phyloP scores from a whole-genome alignment of 1,140 invertebrate species.

The Drosophila persimilis region DNA sequence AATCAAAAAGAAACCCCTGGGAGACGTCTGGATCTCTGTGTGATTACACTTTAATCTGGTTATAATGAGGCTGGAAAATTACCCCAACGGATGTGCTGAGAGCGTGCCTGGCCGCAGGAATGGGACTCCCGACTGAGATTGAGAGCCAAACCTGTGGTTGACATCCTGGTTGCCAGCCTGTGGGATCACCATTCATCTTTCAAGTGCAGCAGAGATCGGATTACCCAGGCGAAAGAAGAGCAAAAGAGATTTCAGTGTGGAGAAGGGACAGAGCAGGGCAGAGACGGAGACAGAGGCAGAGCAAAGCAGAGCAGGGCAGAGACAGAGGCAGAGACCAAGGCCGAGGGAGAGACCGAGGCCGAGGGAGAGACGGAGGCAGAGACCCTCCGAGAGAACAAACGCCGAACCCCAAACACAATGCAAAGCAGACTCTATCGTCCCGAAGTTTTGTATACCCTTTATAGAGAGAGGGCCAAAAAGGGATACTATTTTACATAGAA shows the following conservation, averaged over 20 bases:
- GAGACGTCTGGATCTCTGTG: slow-evolving; percentile 43
- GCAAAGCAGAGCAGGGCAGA: no score
- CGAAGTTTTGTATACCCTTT: no score
- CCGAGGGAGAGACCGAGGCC: no score
- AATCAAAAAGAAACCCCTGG: slow-evolving; percentile 17
- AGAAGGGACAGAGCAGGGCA: no score
- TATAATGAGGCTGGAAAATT: slow-evolving; percentile 75
- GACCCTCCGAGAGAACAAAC: no score
- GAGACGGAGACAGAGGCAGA: no score
- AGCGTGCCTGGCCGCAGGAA: slow-evolving; percentile 50
- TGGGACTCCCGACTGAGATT: slow-evolving; percentile 13
- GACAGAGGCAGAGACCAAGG: no score
- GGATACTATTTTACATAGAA: no score
- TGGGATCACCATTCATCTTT: slow-evolving; percentile 40
- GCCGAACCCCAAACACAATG: slow-evolving; percentile 26
- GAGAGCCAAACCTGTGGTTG: slow-evolving; percentile 54
- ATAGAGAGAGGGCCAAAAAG: no score
- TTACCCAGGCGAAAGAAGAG: slow-evolving; percentile 43
- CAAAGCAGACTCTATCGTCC: neutral
- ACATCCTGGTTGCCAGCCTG: slow-evolving; percentile 76
- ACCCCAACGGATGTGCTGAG: slow-evolving; percentile 65
- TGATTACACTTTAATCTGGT: slow-evolving; percentile 78
- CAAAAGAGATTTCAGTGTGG: no score
- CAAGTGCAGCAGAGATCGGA: slow-evolving; percentile 58
- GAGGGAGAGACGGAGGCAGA: no score